Evolutionary conservation across 2,888 invertebrate species (phyloP), one percentile per base, ranked within the genome.

Genomic region (Lomographa bimaculata): DNA sequence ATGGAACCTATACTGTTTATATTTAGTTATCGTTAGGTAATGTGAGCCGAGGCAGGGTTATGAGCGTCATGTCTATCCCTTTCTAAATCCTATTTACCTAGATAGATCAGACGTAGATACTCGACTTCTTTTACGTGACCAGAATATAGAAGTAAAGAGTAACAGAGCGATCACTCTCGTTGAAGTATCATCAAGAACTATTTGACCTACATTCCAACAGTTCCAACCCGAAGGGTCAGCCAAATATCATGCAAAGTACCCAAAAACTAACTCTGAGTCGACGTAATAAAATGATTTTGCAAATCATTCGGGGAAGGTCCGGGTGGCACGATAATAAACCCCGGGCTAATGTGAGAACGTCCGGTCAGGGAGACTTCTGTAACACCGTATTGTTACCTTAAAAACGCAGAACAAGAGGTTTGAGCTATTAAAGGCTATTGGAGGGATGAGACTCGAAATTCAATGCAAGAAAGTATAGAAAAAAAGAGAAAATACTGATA

Each of bases 261-360:
- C 12, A 21, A 36, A 41, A 32, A 20, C 41, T 21, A 36, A 42
- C 29, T 29, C 6, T 7, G 25, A 35, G 60, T 60, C 63, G 65
- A 66, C 64, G 49, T 64, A 27, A 36, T 26, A 26, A 42, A 42
- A 42, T 35, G 8, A 35, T 42, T 46, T 42, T 32, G 46, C 42
- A 42, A 46, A 32, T 42, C 35, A 42, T 46, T 29, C 30, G 7
- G 14, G 30, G 27, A 29, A 21, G 21, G 32, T 21, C 7, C 9
- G 11, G 25, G 10, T 23, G 25, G 25, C 29, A 8, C n/a, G 24
- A 11, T 20, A 37, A 29, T 24, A 39, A 24, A 36, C 23, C 27
- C 20, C 16, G 11, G 27, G 14, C 20, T 37, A 41, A 41, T 29
- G 25, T 18, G 18, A 18, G 28, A 16, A 8, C 17, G 29, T 24